phyloP scores from a whole-genome alignment of 2,113 vertebrate species.

The Odocoileus virginianus region DNA sequence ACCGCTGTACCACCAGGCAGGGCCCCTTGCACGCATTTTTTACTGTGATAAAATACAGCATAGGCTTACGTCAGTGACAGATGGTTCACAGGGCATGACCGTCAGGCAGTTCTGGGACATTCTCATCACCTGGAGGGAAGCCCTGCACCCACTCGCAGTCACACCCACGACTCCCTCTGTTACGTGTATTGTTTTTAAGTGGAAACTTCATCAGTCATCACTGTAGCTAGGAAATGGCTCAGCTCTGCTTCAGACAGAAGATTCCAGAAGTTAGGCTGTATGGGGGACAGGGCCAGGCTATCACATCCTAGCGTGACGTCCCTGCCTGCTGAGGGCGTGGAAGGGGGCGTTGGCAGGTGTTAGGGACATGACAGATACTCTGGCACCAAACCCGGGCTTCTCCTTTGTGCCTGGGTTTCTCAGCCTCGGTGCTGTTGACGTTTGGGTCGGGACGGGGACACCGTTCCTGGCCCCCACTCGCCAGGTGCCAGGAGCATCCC shows the following conservation, averaged over 20 bases:
- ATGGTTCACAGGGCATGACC: neutral
- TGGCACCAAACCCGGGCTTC: neutral
- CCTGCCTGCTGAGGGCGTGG: neutral
- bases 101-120: neutral
- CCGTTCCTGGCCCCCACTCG: fast-evolving
- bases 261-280: neutral
- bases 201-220: neutral
- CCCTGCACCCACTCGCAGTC: neutral
- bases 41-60: neutral
- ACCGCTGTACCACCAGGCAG: neutral
- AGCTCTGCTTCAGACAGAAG: neutral
- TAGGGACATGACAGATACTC: neutral
- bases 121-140: neutral
- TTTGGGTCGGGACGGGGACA: neutral
- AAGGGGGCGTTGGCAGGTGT: neutral
- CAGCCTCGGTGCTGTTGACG: neutral
- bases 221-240: neutral
- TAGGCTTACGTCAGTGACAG: neutral
- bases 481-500: neutral
- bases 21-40: neutral
- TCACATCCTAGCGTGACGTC: fast-evolving
- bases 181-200: neutral
- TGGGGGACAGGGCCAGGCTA: neutral
- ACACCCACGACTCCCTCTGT: neutral
- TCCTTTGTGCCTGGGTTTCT: neutral